Evolutionary conservation across 2,113 vertebrate genomes (phyloP), one percentile per base, ranked within the genome.

Genomic region (Hemibagrus wyckioides): DNA sequence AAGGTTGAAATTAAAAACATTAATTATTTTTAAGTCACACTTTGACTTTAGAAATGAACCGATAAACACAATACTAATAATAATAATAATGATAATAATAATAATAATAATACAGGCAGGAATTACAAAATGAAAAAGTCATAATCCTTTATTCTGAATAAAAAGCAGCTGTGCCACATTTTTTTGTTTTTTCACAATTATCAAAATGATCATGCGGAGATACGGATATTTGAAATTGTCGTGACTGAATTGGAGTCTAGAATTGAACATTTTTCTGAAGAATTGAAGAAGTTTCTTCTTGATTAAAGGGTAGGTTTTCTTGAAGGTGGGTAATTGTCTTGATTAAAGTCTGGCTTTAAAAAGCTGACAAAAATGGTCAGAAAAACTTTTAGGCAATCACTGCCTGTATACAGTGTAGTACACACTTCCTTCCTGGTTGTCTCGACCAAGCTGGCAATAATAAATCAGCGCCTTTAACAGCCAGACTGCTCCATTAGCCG

Each of bases 391-490:
- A 19, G 30, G 15, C 61, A 6, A 1, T 63, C 15, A 52, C n/a
- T 30, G 52, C 8, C 15, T 79, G 79, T 75, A 82, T 80, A 85
- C 30, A 61, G 84, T 85, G 44, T 77, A 86, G 85, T 86, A 88
- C 87, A 73, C 89, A 67, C 86, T 86, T 56, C 28, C 48, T 84
- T 61, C 80, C 86, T 77, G 48, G 85, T 85, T 90, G 89, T 91
- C 90, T 91, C 80, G 89, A 89, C 75, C 39, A 77, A 21, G 73
- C 82, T 77, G 52, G 82, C 85, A 73, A 87, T 89, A 91, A 91
- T 91, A 90, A 91, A 88, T 90, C 90, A 91, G 76, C 52, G 76
- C 83, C 83, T 80, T 63, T 73, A 82, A 79, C 83, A 77, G 83
- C 80, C 63, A 11, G 71, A 80, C 83, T 52, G 71, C 73, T 69